These are phyloP conservation scores for Decapterus maruadsi DNA, from an alignment of 2,797 vertebrate species.

Conservation along the genomic window DNA sequence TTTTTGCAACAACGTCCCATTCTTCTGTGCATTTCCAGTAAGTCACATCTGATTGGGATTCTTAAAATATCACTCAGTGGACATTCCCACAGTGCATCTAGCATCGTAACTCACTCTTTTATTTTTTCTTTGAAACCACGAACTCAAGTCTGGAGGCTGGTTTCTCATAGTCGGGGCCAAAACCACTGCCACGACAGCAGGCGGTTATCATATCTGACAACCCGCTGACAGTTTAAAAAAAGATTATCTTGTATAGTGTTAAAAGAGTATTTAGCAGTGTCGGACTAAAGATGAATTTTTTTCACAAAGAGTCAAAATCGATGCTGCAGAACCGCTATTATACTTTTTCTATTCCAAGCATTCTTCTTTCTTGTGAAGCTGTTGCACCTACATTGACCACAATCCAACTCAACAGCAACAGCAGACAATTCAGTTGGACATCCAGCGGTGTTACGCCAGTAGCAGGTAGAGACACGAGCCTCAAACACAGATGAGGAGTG, in stretches of 20 bases:
- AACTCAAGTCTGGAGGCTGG: neutral
- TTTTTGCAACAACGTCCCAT: neutral
- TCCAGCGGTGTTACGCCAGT: too few relatives aligned
- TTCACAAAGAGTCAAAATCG: neutral
- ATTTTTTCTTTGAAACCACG: neutral
- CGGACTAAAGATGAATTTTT: neutral
- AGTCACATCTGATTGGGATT: neutral
- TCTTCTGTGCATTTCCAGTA: neutral
- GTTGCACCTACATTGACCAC: too few relatives aligned
- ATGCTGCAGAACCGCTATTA: neutral
- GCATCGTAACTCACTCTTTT: neutral
- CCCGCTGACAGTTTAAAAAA: neutral
- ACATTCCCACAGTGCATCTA: neutral
- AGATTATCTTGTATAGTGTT: neutral
- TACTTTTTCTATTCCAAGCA: neutral
- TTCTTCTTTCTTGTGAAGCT: neutral
- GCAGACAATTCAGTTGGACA: too few relatives aligned
- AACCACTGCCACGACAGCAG: neutral
- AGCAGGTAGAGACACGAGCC: too few relatives aligned
- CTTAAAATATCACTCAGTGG: constrained; percentile 15
- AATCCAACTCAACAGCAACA: too few relatives aligned
- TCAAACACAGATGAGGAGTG: too few relatives aligned
- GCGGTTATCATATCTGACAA: neutral
- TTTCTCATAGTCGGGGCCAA: neutral
- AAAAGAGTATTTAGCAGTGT: neutral